Conservation (phyloP, 2,888 invertebrate species). For the Heliconius ethilla region DNA sequence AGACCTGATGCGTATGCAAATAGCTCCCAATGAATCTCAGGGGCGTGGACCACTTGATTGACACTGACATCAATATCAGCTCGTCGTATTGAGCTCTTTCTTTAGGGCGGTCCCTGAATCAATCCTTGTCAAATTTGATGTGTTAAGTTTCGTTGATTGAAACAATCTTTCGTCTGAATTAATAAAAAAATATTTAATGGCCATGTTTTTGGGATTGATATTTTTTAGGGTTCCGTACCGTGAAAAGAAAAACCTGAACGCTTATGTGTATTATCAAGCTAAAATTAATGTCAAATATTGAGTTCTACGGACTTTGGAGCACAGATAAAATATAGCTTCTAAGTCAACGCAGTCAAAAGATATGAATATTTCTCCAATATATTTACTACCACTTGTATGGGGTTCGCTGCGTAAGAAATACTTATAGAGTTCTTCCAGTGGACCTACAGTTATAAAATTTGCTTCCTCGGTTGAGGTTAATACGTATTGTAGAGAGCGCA, state of each 20-base stretch:
- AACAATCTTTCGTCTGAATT: conserved; percentile 57
- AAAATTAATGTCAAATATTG: neutral
- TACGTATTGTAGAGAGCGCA: no score
- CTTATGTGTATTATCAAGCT: neutral
- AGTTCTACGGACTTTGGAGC: neutral
- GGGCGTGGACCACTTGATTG: conserved; percentile 78
- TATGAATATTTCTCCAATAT: neutral
- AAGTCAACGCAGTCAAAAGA: neutral
- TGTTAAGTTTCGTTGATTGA: conserved; percentile 67
- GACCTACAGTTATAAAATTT: no score
- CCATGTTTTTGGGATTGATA: neutral
- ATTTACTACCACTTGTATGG: neutral
- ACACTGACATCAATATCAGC: conserved; percentile 74
- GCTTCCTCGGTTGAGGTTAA: no score
- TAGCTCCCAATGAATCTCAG: conserved; percentile 76
- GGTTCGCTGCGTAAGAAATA: neutral
- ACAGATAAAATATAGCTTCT: neutral
- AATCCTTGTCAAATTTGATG: conserved; percentile 64
- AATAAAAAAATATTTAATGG: neutral
- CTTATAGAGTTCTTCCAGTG: neutral
- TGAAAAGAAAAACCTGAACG: neutral
- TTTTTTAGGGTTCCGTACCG: neutral
- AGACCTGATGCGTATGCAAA: conserved; percentile 77
- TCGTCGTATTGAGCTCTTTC: conserved; percentile 55
- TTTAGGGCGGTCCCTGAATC: conserved; percentile 73